Percentiles rank a stretch among this genome's conserved stretches.
phyloP scores from a whole-genome alignment of 2,113 vertebrate species.

The Dromaius novaehollandiae region DNA sequence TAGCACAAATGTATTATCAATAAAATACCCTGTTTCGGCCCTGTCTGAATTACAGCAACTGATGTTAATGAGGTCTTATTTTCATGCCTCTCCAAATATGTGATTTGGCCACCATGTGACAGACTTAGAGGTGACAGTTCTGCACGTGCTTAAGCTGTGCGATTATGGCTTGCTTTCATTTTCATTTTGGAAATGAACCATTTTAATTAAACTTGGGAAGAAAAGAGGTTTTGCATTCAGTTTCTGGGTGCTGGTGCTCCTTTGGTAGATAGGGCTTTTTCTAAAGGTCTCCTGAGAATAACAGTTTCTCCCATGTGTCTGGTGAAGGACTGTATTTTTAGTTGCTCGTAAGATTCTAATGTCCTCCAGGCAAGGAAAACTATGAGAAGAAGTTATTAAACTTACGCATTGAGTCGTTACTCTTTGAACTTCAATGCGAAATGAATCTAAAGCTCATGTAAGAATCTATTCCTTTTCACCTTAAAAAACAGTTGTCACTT shows the following conservation, averaged over 20 bases:
- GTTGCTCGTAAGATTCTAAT: neutral
- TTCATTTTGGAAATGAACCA: neutral
- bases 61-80: neutral
- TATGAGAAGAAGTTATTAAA: neutral
- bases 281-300: neutral
- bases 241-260: neutral
- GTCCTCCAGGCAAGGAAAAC: neutral
- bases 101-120: neutral
- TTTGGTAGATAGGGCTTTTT: neutral
- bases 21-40: neutral
- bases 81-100: rapidly evolving
- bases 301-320: neutral
- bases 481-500: neutral
- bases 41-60: neutral
- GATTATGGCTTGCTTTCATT: neutral
- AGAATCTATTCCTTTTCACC: neutral
- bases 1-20: neutral
- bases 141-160: neutral
- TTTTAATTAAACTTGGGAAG: neutral
- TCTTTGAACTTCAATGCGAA: neutral
- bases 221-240: neutral
- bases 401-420: neutral
- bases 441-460: neutral
- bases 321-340: neutral
- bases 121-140: neutral